Base-by-base conservation (phyloP, 2,113 vertebrate genomes). In the Anguilla japonica region DNA sequence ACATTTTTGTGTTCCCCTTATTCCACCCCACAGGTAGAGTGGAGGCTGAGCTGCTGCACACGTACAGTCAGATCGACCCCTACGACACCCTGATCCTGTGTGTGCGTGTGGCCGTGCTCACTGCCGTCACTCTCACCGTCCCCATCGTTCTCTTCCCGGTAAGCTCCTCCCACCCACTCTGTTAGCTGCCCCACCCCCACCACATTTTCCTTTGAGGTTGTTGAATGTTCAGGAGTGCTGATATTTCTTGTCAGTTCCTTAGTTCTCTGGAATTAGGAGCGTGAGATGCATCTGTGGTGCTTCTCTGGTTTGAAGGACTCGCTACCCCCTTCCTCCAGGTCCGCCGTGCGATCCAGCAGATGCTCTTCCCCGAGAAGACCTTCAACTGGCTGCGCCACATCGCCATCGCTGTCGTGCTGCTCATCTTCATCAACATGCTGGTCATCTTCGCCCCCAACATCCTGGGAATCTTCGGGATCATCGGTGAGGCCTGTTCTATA, bases 371-470 rank as follows among this genome's bases (percentile, higher is more conserved):
- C 87, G 95, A 96, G 87, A 97, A 97, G 92, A 93, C 97, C 82
- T 99, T 99, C 93, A 98, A 91, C 92, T 99, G 98, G 98, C 84
- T 97, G 88, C 96, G 98, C 82, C 98, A 99, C 9, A 46, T 87
- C 0, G 83, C 91, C 92, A 99, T 99, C 0, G 98, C 98, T 0
- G 0, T 94, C 26, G 34, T 93, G 81, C 95, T 99, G 86, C 97
- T 99, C 86, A 96, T 94, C 0, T 87, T 96, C 41, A 99, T 99
- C 94, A 98, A 98, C 92, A 93, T 99, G 85, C 93, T 99, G 78
- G 98, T 99, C 91, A 99, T 99, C 92, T 99, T 99, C 0, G 98
- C 98, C 46, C 98, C 98, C 4, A 98, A 97, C 90, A 99, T 99
- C 91, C 94, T 99, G 0, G 98, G 97, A 89, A 99, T 99, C 94